These are phyloP conservation scores for Anastrepha obliqua DNA, from an alignment of 1,140 invertebrate genomes.

Conservation along the genomic window DNA sequence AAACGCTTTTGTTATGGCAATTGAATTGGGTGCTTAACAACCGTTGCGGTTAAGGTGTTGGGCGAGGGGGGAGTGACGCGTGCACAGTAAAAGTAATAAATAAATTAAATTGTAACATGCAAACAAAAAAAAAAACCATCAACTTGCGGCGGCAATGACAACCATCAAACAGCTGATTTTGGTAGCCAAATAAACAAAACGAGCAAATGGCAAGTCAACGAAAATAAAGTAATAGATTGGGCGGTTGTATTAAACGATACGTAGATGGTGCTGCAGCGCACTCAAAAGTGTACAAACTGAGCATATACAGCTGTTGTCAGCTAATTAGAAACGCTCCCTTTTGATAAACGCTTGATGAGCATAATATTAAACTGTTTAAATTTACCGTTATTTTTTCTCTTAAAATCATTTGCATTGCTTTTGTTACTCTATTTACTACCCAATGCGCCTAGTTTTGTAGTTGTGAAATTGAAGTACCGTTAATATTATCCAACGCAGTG, in stretches of 20 bases:
- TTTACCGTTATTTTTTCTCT: too few relatives aligned
- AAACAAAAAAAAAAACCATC: not conserved
- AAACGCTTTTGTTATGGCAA: constrained; percentile 48
- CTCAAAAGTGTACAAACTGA: too few relatives aligned
- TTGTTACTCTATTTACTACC: too few relatives aligned
- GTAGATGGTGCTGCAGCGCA: not conserved
- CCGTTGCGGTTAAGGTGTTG: not conserved
- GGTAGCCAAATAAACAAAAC: too few relatives aligned
- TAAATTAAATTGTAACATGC: constrained; percentile 3
- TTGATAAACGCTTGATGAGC: too few relatives aligned
- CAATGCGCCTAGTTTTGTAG: too few relatives aligned
- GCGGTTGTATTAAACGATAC: not conserved
- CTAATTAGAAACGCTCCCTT: too few relatives aligned
- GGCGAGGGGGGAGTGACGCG: not conserved
- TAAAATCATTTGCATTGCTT: too few relatives aligned
- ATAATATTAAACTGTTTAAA: too few relatives aligned
- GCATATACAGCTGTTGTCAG: too few relatives aligned
- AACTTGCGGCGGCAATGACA: not conserved
- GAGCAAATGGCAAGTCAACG: not conserved
- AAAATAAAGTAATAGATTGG: constrained; percentile 1
- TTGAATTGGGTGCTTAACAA: constrained; percentile 18
- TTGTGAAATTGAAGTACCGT: too few relatives aligned
- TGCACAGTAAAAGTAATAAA: not conserved
- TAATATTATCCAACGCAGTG: too few relatives aligned
- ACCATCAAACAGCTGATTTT: not conserved